Evolutionary conservation across 2,888 invertebrate genomes (phyloP).

Genomic region (Biston stratarius): DNA sequence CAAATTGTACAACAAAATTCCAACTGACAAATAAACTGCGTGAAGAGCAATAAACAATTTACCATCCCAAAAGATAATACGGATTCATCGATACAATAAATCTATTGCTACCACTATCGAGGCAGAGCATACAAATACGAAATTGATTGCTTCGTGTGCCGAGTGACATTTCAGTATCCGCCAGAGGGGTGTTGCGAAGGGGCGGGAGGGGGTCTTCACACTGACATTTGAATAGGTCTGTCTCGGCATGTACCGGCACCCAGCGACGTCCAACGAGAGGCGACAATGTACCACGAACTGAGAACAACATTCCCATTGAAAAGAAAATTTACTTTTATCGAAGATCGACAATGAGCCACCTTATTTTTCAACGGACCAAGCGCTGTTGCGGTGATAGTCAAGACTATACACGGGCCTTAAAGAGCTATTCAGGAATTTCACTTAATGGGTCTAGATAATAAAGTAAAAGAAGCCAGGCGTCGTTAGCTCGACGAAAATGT

Average conservation of each 20-base stretch:
- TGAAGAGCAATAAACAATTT: slow-evolving; percentile 45
- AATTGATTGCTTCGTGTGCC: slow-evolving; percentile 85
- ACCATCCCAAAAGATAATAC: slow-evolving; percentile 58
- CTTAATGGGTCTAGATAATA: slow-evolving; percentile 46
- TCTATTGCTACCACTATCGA: slow-evolving; percentile 76
- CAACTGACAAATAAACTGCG: slow-evolving; percentile 40
- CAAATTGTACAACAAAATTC: not conserved
- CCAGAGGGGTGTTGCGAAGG: slow-evolving; percentile 56
- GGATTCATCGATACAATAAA: slow-evolving; percentile 71
- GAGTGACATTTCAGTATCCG: slow-evolving; percentile 83
- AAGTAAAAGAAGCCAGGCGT: slow-evolving; percentile 44
- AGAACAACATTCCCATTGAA: slow-evolving; percentile 80
- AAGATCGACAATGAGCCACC: slow-evolving; percentile 65
- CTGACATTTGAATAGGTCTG: slow-evolving; percentile 86
- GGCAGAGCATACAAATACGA: slow-evolving; percentile 83
- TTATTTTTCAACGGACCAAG: slow-evolving; percentile 67
- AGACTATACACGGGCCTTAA: slow-evolving; percentile 39
- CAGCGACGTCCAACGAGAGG: slow-evolving; percentile 79
- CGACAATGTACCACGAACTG: slow-evolving; percentile 82
- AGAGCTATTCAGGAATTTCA: slow-evolving; percentile 45
- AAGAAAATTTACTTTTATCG: slow-evolving; percentile 82
- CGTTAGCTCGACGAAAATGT: slow-evolving; percentile 46
- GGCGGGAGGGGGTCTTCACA: slow-evolving; percentile 66
- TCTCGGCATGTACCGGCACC: slow-evolving; percentile 84
- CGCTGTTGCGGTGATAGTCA: slow-evolving; percentile 43